These are phyloP conservation scores for Poecilia latipinna DNA, from an alignment of 2,113 vertebrate species.

Conservation along the genomic window DNA sequence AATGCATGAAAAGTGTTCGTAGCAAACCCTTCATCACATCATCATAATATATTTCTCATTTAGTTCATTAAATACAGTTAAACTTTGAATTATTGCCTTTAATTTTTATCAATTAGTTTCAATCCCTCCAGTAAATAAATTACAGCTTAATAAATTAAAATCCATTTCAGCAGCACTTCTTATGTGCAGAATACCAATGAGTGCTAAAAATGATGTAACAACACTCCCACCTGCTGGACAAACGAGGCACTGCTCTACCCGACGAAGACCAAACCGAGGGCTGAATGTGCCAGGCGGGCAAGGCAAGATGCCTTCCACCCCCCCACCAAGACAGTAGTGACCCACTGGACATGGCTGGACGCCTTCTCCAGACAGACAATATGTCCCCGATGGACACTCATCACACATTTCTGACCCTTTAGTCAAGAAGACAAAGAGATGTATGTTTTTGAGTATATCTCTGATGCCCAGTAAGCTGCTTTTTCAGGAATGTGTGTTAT, in stretches of 20 bases:
- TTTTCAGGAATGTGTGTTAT: background rate
- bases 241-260: conserved; percentile 80
- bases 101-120: conserved; percentile 23
- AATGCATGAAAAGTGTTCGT: background rate
- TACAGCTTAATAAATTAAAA: background rate
- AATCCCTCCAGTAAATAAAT: conserved; percentile 2
- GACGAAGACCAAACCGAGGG: conserved; percentile 77
- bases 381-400: conserved; percentile 84
- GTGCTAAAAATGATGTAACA: conserved; percentile 34
- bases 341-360: conserved; percentile 79
- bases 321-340: conserved; percentile 82
- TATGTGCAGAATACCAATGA: background rate
- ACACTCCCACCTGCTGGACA: conserved; percentile 85
- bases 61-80: background rate
- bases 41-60: background rate
- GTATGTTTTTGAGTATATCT: background rate
- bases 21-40: background rate
- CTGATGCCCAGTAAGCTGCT: background rate
- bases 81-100: background rate
- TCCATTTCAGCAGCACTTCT: background rate
- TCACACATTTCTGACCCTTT: conserved; percentile 79
- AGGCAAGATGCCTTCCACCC: conserved; percentile 73
- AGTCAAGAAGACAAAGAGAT: background rate
- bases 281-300: conserved; percentile 85
- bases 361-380: conserved; percentile 80